phyloP scores from a whole-genome alignment of 1,140 invertebrate species.

The Pseudomyrmex sp. region DNA sequence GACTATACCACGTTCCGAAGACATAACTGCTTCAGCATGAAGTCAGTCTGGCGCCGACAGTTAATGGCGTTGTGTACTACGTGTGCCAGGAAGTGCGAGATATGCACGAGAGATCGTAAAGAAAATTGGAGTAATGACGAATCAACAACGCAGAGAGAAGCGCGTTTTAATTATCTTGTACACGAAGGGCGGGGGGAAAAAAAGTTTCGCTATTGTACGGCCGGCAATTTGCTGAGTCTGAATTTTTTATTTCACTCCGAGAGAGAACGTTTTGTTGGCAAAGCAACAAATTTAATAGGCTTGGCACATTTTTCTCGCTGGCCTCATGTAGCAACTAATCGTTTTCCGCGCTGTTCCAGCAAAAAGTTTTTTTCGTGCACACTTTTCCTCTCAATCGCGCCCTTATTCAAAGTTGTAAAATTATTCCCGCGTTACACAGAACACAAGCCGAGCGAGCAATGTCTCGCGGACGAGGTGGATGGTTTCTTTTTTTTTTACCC shows the following conservation, averaged over 20 bases:
- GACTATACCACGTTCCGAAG: slow-evolving; percentile 34
- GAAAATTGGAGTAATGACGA: not conserved
- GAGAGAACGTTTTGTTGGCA: too few species aligned
- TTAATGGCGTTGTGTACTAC: slow-evolving; percentile 6
- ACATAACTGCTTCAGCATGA: slow-evolving; percentile 23
- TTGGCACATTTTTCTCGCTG: too few species aligned
- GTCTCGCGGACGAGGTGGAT: too few species aligned
- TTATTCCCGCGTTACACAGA: not conserved
- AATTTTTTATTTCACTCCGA: too few species aligned
- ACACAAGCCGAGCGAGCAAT: not conserved
- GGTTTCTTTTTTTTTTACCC: not conserved
- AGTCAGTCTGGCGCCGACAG: slow-evolving; percentile 12
- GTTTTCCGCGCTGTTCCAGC: too few species aligned
- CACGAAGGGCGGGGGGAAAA: too few species aligned
- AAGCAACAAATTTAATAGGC: too few species aligned
- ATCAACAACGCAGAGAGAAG: not conserved
- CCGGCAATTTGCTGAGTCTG: too few species aligned
- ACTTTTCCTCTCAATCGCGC: not conserved
- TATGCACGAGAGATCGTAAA: not conserved
- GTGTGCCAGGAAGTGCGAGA: not conserved
- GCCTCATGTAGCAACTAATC: too few species aligned
- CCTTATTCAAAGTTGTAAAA: not conserved
- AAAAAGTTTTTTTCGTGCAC: too few species aligned
- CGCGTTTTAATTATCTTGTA: not conserved
- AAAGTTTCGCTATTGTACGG: too few species aligned